A percentile compares a stretch with the other conserved stretches of the same genome.
phyloP scores from a whole-genome alignment of 2,797 vertebrate genomes.

The Lithobates pipiens region DNA sequence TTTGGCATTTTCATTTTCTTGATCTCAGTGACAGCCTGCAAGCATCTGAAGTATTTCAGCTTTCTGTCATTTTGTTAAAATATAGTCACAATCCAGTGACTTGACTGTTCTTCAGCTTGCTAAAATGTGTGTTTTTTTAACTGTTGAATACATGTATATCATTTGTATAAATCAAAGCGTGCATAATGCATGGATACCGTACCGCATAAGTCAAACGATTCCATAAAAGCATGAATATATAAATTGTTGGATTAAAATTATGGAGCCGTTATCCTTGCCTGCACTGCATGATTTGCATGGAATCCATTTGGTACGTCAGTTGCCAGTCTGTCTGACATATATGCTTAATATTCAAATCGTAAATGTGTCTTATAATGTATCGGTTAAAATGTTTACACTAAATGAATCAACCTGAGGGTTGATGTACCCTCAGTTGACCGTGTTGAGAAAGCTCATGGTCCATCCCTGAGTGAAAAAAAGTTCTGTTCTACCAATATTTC shows the following conservation, averaged over 20 bases:
- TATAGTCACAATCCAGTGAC: slow-evolving; percentile 13
- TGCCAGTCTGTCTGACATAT: not conserved
- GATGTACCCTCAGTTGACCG: too few relatives aligned
- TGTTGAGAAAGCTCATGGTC: not conserved
- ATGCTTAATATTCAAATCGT: not conserved
- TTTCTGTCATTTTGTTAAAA: slow-evolving; percentile 18
- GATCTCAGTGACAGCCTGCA: slow-evolving; percentile 21
- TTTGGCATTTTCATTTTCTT: slow-evolving; percentile 45
- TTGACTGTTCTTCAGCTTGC: not conserved
- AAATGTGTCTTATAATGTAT: not conserved
- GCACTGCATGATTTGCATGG: not conserved
- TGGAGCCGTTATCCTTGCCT: not conserved
- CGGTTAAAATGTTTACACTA: not conserved
- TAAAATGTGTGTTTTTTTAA: slow-evolving; percentile 12
- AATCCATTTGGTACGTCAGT: not conserved
- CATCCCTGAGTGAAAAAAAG: not conserved
- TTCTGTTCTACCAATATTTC: not conserved
- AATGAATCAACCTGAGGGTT: not conserved
- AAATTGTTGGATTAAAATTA: slow-evolving; percentile 1
- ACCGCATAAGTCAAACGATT: slow-evolving; percentile 1
- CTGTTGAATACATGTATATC: slow-evolving; percentile 31
- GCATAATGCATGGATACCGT: slow-evolving; percentile 12
- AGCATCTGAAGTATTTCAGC: slow-evolving; percentile 12
- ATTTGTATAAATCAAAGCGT: slow-evolving; percentile 27
- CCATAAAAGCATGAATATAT: not conserved